phyloP scores from a whole-genome alignment of 1,140 invertebrate species.

The Stegodyphus dumicola region DNA sequence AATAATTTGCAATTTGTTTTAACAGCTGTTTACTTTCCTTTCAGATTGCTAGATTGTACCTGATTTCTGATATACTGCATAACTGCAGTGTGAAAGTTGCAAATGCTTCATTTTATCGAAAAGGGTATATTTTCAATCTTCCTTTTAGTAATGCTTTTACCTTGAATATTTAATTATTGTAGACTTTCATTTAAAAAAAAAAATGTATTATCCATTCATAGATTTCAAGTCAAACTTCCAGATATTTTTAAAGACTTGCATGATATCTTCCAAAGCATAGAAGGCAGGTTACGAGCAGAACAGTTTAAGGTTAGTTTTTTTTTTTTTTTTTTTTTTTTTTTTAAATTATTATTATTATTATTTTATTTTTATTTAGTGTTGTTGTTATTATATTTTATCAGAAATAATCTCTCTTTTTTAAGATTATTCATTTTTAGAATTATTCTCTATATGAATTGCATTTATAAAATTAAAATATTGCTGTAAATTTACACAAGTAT shows the following conservation, averaged over 20 bases:
- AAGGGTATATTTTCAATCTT: conserved; percentile 24
- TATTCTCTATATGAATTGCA: too few relatives aligned
- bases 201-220: conserved; percentile 65
- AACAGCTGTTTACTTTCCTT: conserved; percentile 59
- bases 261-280: conserved; percentile 80
- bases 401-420: too few relatives aligned
- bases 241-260: conserved; percentile 89
- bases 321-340: too few relatives aligned
- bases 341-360: too few relatives aligned
- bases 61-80: conserved; percentile 96
- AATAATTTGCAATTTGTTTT: neutral
- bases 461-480: too few relatives aligned
- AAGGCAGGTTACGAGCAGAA: conserved; percentile 92
- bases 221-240: conserved; percentile 87
- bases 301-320: conserved; percentile 80
- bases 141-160: too few relatives aligned
- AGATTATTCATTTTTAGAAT: too few relatives aligned
- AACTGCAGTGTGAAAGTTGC: conserved; percentile 96
- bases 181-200: too few relatives aligned
- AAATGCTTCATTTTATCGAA: conserved; percentile 92
- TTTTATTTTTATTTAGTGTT: too few relatives aligned
- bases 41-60: conserved; percentile 89
- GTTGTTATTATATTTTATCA: too few relatives aligned
- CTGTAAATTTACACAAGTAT: too few relatives aligned
- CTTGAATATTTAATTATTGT: too few relatives aligned